These are phyloP conservation scores for Neodiprion pinetum DNA, from an alignment of 1,140 invertebrate species.

Conservation along the genomic window DNA sequence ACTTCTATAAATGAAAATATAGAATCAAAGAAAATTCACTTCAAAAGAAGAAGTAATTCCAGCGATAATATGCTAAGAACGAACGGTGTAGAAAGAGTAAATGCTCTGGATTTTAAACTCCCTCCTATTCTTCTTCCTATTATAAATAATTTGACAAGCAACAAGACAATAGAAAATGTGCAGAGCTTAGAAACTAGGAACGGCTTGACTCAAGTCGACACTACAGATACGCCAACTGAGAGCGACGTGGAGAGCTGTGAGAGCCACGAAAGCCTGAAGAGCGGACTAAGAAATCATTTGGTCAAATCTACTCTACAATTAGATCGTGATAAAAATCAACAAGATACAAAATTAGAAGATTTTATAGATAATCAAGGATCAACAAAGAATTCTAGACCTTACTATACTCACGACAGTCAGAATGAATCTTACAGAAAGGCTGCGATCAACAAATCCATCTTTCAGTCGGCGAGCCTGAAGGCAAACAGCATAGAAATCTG, in stretches of 20 bases:
- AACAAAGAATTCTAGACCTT: slow-evolving; percentile 14
- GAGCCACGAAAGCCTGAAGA: slow-evolving; percentile 47
- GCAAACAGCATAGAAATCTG: slow-evolving; percentile 51
- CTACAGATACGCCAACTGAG: slow-evolving; percentile 29
- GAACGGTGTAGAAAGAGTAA: slow-evolving; percentile 38
- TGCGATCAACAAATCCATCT: background rate
- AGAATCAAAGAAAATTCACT: slow-evolving; percentile 48
- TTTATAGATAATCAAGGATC: background rate
- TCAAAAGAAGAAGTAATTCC: slow-evolving; percentile 48
- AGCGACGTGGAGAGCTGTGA: slow-evolving; percentile 50
- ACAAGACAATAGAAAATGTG: slow-evolving; percentile 60
- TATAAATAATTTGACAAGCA: slow-evolving; percentile 57
- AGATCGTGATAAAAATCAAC: slow-evolving; percentile 29
- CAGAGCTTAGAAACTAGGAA: slow-evolving; percentile 40
- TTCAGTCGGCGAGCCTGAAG: slow-evolving; percentile 46
- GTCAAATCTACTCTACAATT: slow-evolving; percentile 31
- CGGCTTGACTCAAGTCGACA: slow-evolving; percentile 21
- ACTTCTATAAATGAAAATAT: slow-evolving; percentile 53
- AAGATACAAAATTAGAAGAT: background rate
- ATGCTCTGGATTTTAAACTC: slow-evolving; percentile 61
- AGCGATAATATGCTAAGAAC: slow-evolving; percentile 43
- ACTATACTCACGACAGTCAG: slow-evolving; percentile 16
- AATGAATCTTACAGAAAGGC: background rate
- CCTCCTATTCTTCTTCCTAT: slow-evolving; percentile 76
- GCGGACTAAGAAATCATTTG: slow-evolving; percentile 41